Conservation (phyloP, 2,888 invertebrate genomes). For the Tachystola acroxantha region DNA sequence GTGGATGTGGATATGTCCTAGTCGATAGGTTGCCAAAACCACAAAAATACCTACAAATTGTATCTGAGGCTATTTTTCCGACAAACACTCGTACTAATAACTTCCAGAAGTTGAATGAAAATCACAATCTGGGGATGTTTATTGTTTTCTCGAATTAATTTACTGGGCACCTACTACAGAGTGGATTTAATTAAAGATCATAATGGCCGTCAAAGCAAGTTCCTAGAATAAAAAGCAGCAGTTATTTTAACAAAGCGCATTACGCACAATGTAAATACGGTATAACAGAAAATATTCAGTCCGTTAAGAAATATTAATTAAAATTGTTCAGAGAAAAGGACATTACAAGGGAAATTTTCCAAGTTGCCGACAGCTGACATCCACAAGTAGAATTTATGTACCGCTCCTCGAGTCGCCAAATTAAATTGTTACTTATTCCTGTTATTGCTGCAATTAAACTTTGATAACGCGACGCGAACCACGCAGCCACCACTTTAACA, state of each 20-base stretch:
- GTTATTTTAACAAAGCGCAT: slow-evolving; percentile 16
- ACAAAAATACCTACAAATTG: no score
- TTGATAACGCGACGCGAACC: slow-evolving; percentile 52
- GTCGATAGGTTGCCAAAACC: no score
- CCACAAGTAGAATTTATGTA: slow-evolving; percentile 71
- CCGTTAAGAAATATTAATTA: slow-evolving; percentile 70
- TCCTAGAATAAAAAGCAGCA: slow-evolving; percentile 14
- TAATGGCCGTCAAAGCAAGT: slow-evolving; percentile 3
- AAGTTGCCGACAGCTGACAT: slow-evolving; percentile 75
- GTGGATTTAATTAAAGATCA: slow-evolving; percentile 8
- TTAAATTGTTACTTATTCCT: slow-evolving; percentile 68
- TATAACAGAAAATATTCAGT: slow-evolving; percentile 31
- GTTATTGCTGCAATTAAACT: slow-evolving; percentile 69
- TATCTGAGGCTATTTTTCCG: no score
- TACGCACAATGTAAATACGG: slow-evolving; percentile 24
- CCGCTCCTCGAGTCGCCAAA: slow-evolving; percentile 55
- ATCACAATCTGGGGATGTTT: no score
- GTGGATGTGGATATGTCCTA: no score
- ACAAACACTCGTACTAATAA: no score
- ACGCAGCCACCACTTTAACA: slow-evolving; percentile 27
- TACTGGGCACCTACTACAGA: neutral
- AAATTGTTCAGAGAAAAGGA: slow-evolving; percentile 64
- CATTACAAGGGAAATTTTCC: slow-evolving; percentile 69
- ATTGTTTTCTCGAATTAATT: no score
- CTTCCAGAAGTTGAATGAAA: no score